A percentile compares a stretch with the other conserved stretches of the same genome.
Evolutionary conservation across 2,113 vertebrate species (phyloP).

Genomic region (Hyla sarda): DNA sequence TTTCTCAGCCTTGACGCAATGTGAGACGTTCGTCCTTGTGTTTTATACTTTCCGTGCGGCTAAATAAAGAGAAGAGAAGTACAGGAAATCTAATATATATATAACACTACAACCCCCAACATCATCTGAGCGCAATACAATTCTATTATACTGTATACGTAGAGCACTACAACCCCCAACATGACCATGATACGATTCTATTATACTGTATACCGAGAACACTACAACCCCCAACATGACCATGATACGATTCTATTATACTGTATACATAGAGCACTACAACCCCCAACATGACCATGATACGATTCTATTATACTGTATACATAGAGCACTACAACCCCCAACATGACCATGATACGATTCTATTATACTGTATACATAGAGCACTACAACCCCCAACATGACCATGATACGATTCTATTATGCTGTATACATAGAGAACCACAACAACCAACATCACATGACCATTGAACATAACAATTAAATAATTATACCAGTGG

Average conservation of each 20-base stretch:
- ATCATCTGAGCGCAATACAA: background rate
- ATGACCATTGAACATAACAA: background rate
- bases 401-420: background rate
- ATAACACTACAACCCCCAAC: background rate
- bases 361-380: background rate
- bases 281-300: background rate
- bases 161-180: background rate
- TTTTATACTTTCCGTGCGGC: background rate
- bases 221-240: slow-evolving; percentile 2
- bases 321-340: background rate
- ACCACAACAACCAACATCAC: background rate
- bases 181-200: background rate
- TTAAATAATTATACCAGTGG: too few relatives aligned
- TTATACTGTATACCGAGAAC: background rate
- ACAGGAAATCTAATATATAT: too few relatives aligned
- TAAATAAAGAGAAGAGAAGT: too few relatives aligned
- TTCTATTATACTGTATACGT: background rate
- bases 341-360: background rate
- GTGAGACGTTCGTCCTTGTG: background rate
- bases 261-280: background rate
- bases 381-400: background rate
- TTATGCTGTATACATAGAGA: background rate
- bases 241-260: background rate
- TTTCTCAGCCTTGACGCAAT: background rate
- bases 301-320: background rate